phyloP scores from a whole-genome alignment of 2,113 vertebrate genomes.

The Gnathonemus longibarbis region DNA sequence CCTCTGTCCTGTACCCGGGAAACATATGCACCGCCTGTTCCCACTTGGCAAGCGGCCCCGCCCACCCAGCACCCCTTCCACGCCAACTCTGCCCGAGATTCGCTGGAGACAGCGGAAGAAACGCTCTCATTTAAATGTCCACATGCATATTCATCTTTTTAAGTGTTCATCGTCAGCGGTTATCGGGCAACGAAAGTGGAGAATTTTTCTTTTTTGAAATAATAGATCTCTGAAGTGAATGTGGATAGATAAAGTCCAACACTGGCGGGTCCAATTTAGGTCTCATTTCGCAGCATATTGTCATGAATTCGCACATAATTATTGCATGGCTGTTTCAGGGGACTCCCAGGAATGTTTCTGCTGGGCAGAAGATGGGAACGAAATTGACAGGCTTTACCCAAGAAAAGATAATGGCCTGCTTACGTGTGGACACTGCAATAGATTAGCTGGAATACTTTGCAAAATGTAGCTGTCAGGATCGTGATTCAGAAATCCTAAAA shows the following conservation, averaged over 20 bases:
- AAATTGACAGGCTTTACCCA: neutral
- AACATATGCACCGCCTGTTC: constrained; percentile 27
- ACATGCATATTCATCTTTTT: constrained; percentile 17
- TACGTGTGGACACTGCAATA: neutral
- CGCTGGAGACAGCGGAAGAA: neutral
- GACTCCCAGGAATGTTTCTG: neutral
- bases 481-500: neutral
- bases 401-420: neutral
- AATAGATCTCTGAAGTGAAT: constrained; percentile 8
- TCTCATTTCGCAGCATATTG: neutral
- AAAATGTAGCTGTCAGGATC: neutral
- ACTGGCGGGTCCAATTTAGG: neutral
- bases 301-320: neutral
- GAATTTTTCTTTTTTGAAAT: neutral
- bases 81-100: neutral
- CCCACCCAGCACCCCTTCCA: neutral
- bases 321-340: neutral
- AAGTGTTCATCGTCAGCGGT: neutral
- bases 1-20: constrained; percentile 11
- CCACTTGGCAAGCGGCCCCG: neutral
- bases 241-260: neutral
- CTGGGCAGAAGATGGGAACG: neutral
- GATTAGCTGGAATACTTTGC: neutral
- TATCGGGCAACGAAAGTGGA: neutral
- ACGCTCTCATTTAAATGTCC: constrained; percentile 6